Conservation (phyloP, 2,888 invertebrate genomes). For the Lycophotia porphyrea region DNA sequence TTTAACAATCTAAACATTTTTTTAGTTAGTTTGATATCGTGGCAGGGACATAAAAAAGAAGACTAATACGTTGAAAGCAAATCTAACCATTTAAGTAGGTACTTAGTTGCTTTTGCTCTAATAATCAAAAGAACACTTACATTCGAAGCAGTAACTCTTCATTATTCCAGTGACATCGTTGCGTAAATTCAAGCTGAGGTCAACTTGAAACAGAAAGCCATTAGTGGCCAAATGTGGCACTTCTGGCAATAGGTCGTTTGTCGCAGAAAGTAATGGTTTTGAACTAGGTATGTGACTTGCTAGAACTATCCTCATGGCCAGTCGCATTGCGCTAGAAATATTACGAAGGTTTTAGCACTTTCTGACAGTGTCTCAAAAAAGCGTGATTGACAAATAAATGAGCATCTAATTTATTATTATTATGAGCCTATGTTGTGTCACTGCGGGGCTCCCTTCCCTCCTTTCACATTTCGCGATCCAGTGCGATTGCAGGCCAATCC, state of each 20-base stretch:
- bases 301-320: slow-evolving; percentile 14
- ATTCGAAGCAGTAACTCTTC: slow-evolving; percentile 9
- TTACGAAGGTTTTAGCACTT: neutral
- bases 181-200: slow-evolving; percentile 32
- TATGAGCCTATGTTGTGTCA: too few species aligned
- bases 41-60: too few species aligned
- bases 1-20: too few species aligned
- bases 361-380: neutral
- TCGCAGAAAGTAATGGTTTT: slow-evolving; percentile 69
- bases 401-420: neutral
- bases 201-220: slow-evolving; percentile 68
- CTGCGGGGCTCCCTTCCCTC: too few species aligned
- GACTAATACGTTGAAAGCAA: neutral
- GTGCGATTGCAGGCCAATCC: too few species aligned
- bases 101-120: neutral
- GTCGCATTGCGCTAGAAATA: slow-evolving; percentile 3
- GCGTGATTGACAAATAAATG: neutral
- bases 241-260: slow-evolving; percentile 69
- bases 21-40: too few species aligned
- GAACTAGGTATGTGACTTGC: slow-evolving; percentile 58
- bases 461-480: too few species aligned
- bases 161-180: slow-evolving; percentile 1
- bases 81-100: neutral
- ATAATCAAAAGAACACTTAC: neutral
- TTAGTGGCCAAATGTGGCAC: slow-evolving; percentile 72